These are phyloP conservation scores for Brachypteracias leptosomus DNA, from an alignment of 2,113 vertebrate genomes.

Conservation along the genomic window DNA sequence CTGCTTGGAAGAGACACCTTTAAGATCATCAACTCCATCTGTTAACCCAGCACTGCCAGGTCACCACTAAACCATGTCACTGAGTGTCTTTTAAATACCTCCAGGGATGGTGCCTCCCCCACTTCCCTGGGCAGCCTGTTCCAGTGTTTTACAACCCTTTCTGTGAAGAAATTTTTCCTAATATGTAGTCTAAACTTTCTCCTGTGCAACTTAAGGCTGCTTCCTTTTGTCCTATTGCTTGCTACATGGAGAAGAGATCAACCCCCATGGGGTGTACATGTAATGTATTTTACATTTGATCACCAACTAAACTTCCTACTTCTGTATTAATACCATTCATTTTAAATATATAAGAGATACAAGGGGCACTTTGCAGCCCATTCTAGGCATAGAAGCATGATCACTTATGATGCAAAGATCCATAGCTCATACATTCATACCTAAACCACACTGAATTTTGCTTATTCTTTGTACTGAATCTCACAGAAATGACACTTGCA, in stretches of 20 bases:
- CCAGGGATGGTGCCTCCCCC: too few relatives aligned
- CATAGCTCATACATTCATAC: not conserved
- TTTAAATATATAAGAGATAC: not conserved
- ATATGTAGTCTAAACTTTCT: not conserved
- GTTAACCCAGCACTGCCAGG: too few relatives aligned
- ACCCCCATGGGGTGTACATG: not conserved
- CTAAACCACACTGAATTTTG: not conserved
- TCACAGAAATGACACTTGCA: not conserved
- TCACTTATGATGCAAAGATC: not conserved
- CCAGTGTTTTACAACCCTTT: too few relatives aligned
- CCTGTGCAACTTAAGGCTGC: not conserved
- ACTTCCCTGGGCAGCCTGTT: too few relatives aligned
- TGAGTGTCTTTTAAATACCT: not conserved
- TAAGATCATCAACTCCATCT: too few relatives aligned
- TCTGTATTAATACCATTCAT: not conserved
- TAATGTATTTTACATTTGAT: not conserved
- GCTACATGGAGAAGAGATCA: not conserved
- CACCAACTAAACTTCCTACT: not conserved
- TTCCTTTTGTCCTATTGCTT: not conserved
- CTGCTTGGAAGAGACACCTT: too few relatives aligned
- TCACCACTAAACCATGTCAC: too few relatives aligned
- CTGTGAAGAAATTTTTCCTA: not conserved
- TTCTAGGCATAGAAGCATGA: not conserved
- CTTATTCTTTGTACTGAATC: not conserved
- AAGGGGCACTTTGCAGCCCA: not conserved